Base-by-base conservation (phyloP, 2,888 invertebrate species). In the Synergus japonicus region DNA sequence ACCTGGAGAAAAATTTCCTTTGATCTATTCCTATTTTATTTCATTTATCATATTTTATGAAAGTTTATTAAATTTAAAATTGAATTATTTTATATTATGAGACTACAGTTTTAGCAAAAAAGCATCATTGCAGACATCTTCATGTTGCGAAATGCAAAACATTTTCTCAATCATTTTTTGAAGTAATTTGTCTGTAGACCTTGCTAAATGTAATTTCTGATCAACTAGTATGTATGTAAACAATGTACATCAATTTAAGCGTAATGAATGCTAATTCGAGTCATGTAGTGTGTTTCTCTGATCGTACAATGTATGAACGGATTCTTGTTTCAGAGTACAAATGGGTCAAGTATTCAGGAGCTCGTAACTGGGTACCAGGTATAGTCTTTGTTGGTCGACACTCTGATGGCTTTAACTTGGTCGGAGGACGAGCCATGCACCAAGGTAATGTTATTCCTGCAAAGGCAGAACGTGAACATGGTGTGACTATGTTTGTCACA, bases 301-400 rank as follows among this genome's bases (percentile, higher is more conserved):
- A 69, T 69, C 46, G 9, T 8, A 44, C 5, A 12, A 69, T 69
- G 49, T 76, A 78, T 78, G 41, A 80, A 64, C 66, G 44, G 60
- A 65, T 58, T 69, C 67, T 49, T 69, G 49, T 69, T 69, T 37
- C 76, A 88, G 89, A 89, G 69, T 86, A 87, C 83, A 89, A 85
- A 83, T 89, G 89, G 89, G 84, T 87, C 69, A 87, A 83, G 43
- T 87, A 81, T 79, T 81, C 87, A n/a, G 89, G 88, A 43, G 84
- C 85, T 67, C 82, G 86, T 76, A 85, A 84, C 73, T 79, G 78
- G 64, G 81, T 86, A 67, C 87, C 88, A 43, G 87, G 83, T 43
- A 90, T 89, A 90, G 81, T 92, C 29, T 82, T 84, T 5, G 88
- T 89, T 18, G 92, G 93, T 4, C 84, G 83, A 37, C 92, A 93